Evolutionary conservation across 1,140 invertebrate species (phyloP).

Genomic region (Drosophila insularis): DNA sequence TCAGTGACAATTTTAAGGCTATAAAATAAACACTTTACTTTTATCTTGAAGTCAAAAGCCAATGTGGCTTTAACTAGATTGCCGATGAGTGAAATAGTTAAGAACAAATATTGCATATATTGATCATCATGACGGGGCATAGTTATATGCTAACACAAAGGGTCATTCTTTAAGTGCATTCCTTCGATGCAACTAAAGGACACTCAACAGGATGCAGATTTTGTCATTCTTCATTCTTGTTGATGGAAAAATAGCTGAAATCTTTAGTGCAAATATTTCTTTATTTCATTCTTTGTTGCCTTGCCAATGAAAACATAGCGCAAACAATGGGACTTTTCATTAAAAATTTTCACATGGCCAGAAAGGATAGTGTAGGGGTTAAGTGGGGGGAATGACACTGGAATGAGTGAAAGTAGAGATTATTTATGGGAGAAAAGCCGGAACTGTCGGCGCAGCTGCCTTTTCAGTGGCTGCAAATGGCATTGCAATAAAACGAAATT

Average conservation of each 20-base stretch:
- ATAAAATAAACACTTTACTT: neutral
- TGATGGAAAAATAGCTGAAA: conserved; percentile 49
- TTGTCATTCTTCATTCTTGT: conserved; percentile 8
- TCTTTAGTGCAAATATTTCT: conserved; percentile 26
- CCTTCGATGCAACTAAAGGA: neutral
- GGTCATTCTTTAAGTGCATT: neutral
- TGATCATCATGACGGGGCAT: neutral
- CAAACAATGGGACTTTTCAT: conserved; percentile 56
- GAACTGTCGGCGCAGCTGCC: conserved; percentile 61
- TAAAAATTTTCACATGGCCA: conserved; percentile 50
- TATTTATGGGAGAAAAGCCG: conserved; percentile 59
- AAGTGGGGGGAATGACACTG: neutral
- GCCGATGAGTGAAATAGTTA: neutral
- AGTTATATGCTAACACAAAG: no score
- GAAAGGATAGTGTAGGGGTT: neutral
- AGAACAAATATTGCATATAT: neutral
- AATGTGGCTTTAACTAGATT: neutral
- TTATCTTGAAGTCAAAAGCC: neutral
- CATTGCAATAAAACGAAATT: conserved; percentile 80
- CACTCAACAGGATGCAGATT: neutral
- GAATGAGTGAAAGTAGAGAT: conserved; percentile 35
- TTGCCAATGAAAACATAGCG: conserved; percentile 35
- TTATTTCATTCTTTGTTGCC: conserved; percentile 22
- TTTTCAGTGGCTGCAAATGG: conserved; percentile 72
- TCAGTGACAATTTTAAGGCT: neutral